Conservation (phyloP, 2,113 vertebrate genomes). For the Nyctereutes procyonoides region DNA sequence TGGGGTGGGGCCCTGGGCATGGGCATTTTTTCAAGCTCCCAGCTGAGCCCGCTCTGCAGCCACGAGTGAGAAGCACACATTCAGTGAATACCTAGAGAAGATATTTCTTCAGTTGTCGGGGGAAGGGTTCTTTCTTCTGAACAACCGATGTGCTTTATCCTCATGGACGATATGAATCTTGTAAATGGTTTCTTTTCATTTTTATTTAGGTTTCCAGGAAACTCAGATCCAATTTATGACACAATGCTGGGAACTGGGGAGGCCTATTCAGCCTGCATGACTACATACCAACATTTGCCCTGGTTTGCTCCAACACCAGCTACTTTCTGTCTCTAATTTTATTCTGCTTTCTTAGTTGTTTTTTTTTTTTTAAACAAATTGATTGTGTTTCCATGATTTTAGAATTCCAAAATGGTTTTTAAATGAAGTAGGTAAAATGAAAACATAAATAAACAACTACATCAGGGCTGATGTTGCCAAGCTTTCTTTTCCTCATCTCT, state of each 20-base stretch:
- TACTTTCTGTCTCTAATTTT: not conserved
- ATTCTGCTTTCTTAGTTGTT: not conserved
- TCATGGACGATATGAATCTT: not conserved
- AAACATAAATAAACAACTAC: not conserved
- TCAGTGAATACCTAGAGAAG: not conserved
- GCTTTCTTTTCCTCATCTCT: not conserved
- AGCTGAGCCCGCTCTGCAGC: not conserved
- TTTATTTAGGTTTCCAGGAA: not conserved
- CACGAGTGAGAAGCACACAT: not conserved
- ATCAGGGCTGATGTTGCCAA: not conserved
- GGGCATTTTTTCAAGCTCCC: not conserved
- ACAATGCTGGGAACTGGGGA: not conserved
- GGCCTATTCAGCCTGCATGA: not conserved
- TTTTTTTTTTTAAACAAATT: not conserved
- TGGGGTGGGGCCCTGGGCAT: not conserved
- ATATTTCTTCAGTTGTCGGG: not conserved
- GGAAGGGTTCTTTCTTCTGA: not conserved
- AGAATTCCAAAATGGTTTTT: conserved; percentile 26
- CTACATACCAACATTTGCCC: not conserved
- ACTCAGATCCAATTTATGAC: not conserved
- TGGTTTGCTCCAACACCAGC: not conserved
- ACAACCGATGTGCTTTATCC: not conserved
- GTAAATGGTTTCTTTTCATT: not conserved
- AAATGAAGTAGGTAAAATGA: conserved; percentile 6
- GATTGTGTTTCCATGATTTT: not conserved